Evolutionary conservation across 1,140 invertebrate species (phyloP).

Genomic region (Drosophila sturtevanti): DNA sequence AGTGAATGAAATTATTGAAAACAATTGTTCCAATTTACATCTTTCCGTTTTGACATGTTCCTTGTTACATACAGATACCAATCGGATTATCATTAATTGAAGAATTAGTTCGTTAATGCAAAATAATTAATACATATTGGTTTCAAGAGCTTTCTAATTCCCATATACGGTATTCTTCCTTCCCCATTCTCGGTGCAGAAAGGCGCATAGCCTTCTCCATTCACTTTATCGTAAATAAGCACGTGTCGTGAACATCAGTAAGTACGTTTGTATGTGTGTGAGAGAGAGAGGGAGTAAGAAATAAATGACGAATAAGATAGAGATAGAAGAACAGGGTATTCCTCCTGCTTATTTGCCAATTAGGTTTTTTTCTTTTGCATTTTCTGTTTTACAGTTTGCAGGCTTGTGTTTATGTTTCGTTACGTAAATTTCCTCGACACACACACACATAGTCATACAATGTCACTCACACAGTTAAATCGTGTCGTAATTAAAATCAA

Average conservation of each 20-base stretch:
- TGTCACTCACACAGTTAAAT: background rate
- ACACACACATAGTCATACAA: conserved; percentile 24
- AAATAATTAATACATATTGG: no score
- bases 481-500: conserved; percentile 8
- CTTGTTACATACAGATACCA: no score
- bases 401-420: conserved; percentile 50
- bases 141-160: no score
- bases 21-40: no score
- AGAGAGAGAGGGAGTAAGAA: background rate
- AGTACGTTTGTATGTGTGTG: background rate
- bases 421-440: conserved; percentile 45
- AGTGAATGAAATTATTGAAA: no score
- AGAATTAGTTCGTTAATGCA: no score
- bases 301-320: background rate
- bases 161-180: background rate
- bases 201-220: background rate
- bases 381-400: conserved; percentile 32
- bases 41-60: no score
- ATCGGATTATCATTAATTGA: no score
- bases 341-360: conserved; percentile 2
- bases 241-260: background rate
- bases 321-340: conserved; percentile 4
- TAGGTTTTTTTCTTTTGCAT: conserved; percentile 22
- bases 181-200: no score
- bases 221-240: background rate